Base-by-base conservation (phyloP, 2,888 invertebrate genomes). In the Cremastobaeus sp. region DNA sequence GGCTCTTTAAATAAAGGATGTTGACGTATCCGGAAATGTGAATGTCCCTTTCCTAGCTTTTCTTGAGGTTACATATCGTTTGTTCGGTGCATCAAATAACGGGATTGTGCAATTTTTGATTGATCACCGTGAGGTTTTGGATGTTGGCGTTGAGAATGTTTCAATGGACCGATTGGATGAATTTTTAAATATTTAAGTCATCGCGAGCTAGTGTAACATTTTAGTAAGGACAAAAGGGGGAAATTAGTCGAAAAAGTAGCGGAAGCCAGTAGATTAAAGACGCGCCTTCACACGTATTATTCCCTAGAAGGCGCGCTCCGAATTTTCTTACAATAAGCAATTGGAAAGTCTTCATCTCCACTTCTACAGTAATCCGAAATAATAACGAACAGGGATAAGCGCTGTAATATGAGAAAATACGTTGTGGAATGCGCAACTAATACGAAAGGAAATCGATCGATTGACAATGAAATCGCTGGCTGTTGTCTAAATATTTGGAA, bases 401-500 rank as follows among this genome's bases (percentile, higher is more conserved):
- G 37, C 48, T 64, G 74, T 48, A 54, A 59, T 64, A 52, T 14
- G 45, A 52, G 66, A 62, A 66, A 71, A 71, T 37, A 37, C 47
- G 66, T 34, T 54, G 37, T 37, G 71, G 65, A 69, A 62, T 60
- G 68, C 60, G 54, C 47, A 65, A 52, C 57, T 41, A 47, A 50
- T 55, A 48, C 50, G 35, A 64, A 48, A 32, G 14, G 34, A 54
- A 73, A 71, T 75, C 75, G 78, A 78, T 78, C 78, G 68, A 64
- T 68, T 74, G 77, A 81, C 81, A 83, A 83, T 82, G 35, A 77
- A 68, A 70, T 75, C 55, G 70, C 65, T 45, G 43, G 37, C 66
- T 54, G 71, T 83, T 84, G 85, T 86, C 85, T 78, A 86, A 86
- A 86, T 85, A 86, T 85, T 86, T 85, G 84, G 79, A 79, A 80